These are phyloP conservation scores for Philopotamus ludificatus DNA, from an alignment of 1,140 invertebrate species.

Conservation along the genomic window DNA sequence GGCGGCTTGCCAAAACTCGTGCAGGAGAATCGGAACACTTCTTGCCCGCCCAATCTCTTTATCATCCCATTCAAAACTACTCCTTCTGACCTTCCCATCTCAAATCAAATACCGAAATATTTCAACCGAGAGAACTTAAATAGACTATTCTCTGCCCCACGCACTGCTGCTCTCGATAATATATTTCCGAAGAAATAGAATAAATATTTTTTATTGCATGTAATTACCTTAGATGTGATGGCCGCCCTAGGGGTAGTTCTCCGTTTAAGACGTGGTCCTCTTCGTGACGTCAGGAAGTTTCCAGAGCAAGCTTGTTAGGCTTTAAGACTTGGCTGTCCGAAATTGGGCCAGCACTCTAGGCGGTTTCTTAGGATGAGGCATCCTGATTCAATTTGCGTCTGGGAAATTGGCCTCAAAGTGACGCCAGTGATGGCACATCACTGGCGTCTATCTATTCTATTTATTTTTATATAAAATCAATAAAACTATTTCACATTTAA, in stretches of 20 bases:
- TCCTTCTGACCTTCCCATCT: not conserved
- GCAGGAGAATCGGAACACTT: not conserved
- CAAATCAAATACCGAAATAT: no score
- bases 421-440: not conserved
- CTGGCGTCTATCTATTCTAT: no score
- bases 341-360: slow-evolving; percentile 17
- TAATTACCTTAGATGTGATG: slow-evolving; percentile 23
- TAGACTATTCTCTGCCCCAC: no score
- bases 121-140: no score
- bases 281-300: not conserved
- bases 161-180: no score
- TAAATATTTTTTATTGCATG: slow-evolving; percentile 20
- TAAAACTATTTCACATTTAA: no score
- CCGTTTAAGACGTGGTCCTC: slow-evolving; percentile 5
- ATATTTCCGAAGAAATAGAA: no score
- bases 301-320: slow-evolving; percentile 18
- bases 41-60: not conserved
- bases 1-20: not conserved
- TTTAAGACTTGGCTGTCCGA: slow-evolving; percentile 17
- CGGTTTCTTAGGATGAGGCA: slow-evolving; percentile 1
- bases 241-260: not conserved
- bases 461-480: no score
- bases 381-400: slow-evolving; percentile 20
- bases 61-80: not conserved
- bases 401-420: slow-evolving; percentile 9